Evolutionary conservation across 2,113 vertebrate genomes (phyloP).

Genomic region (Ciconia stormi): DNA sequence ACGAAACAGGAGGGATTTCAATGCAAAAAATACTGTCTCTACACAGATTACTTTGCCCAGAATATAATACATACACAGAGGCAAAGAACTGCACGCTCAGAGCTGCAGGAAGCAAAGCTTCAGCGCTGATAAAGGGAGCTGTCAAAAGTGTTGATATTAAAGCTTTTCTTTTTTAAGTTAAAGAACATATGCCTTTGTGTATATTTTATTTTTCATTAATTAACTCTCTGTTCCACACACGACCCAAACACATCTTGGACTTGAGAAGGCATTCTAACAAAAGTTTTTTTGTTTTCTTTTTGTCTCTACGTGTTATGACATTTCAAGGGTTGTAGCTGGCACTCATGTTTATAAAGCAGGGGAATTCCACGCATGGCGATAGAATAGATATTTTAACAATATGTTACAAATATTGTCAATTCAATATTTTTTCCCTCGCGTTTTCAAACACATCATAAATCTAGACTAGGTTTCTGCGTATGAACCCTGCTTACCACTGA

Average conservation of each 20-base stretch:
- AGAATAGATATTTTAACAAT: conserved; percentile 40
- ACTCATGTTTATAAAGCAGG: conserved; percentile 43
- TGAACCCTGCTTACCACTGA: conserved; percentile 67
- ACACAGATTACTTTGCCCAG: background rate
- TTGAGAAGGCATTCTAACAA: background rate
- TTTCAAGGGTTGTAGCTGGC: background rate
- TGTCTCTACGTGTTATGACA: background rate
- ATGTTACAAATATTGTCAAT: conserved; percentile 64
- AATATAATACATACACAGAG: background rate
- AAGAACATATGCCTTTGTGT: background rate
- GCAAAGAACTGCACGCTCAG: background rate
- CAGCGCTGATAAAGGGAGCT: background rate
- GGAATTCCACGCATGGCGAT: conserved; percentile 71
- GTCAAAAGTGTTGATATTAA: conserved; percentile 45
- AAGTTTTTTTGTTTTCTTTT: conserved; percentile 17
- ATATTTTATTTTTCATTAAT: background rate
- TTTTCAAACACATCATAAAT: conserved; percentile 80
- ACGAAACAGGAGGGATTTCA: background rate
- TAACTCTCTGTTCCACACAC: background rate
- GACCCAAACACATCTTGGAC: background rate
- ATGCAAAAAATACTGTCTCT: background rate
- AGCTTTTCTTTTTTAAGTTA: background rate
- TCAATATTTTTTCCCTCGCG: conserved; percentile 44
- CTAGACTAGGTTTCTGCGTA: conserved; percentile 44
- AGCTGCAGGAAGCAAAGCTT: conserved; percentile 37